Evolutionary conservation across 2,113 vertebrate species (phyloP).

Genomic region (Mesembrinibis cayennensis): DNA sequence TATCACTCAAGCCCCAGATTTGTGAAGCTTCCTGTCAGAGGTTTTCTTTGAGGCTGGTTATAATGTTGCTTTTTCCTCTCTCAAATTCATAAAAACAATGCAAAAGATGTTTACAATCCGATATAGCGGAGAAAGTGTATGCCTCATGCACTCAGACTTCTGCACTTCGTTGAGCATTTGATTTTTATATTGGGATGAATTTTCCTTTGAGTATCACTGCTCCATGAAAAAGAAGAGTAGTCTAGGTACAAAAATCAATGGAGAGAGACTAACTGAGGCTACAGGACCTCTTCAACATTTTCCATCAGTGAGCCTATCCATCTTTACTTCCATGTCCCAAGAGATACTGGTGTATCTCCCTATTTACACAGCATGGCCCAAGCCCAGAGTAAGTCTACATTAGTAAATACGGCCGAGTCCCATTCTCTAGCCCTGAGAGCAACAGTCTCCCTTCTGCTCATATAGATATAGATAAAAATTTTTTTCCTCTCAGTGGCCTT

Average conservation of each 20-base stretch:
- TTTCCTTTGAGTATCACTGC: neutral
- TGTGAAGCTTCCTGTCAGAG: neutral
- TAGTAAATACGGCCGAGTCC: neutral
- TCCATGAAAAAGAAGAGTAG: neutral
- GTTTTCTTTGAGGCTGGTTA: neutral
- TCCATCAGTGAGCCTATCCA: neutral
- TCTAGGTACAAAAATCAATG: neutral
- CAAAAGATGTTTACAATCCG: neutral
- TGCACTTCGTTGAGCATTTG: neutral
- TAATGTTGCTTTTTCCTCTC: neutral
- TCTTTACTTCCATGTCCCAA: neutral
- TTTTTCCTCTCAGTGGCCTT: neutral
- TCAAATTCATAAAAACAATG: neutral
- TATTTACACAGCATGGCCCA: neutral
- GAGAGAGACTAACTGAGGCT: neutral
- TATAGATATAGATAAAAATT: neutral
- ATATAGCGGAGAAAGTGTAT: neutral
- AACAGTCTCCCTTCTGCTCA: neutral
- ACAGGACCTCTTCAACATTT: neutral
- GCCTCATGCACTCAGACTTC: neutral
- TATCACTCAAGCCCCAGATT: neutral
- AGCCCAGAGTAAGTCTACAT: neutral
- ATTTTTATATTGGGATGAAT: neutral
- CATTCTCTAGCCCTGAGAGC: neutral
- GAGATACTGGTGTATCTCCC: neutral